phyloP scores from a whole-genome alignment of 2,113 vertebrate genomes.

The Tenrec ecaudatus region DNA sequence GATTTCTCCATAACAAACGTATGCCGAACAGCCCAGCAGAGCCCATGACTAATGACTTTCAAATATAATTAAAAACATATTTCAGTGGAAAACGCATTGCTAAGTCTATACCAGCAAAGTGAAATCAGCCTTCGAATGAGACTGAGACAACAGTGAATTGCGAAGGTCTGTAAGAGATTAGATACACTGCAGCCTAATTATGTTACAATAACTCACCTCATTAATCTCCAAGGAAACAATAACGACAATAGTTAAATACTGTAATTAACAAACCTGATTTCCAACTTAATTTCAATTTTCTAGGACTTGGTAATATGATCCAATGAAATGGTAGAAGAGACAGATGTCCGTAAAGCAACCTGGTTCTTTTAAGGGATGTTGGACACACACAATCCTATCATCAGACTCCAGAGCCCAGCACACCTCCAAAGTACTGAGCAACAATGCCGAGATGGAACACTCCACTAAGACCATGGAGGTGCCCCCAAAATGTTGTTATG shows the following conservation, averaged over 20 bases:
- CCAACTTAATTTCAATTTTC: slow-evolving; percentile 87
- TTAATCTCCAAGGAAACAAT: slow-evolving; percentile 91
- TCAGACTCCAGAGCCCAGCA: not conserved
- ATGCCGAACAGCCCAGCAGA: slow-evolving; percentile 74
- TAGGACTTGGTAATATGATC: slow-evolving; percentile 83
- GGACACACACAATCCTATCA: not conserved
- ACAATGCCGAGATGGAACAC: not conserved
- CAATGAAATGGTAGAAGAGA: slow-evolving; percentile 76
- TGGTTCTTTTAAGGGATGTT: not conserved
- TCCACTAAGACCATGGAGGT: not conserved
- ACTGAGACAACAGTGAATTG: slow-evolving; percentile 85
- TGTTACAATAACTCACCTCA: slow-evolving; percentile 90
- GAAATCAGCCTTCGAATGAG: slow-evolving; percentile 89
- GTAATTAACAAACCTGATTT: slow-evolving; percentile 88
- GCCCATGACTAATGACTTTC: slow-evolving; percentile 83
- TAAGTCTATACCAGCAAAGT: slow-evolving; percentile 85
- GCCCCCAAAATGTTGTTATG: not conserved
- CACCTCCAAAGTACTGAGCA: not conserved
- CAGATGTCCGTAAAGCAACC: slow-evolving; percentile 50
- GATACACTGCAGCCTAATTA: slow-evolving; percentile 88
- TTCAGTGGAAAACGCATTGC: slow-evolving; percentile 83
- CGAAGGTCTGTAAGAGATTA: slow-evolving; percentile 87
- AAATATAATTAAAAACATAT: slow-evolving; percentile 87
- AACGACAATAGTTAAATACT: slow-evolving; percentile 88
- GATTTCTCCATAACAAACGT: slow-evolving; percentile 60